Evolutionary conservation across 2,113 vertebrate genomes (phyloP).

Genomic region (Phyllostomus hastatus): DNA sequence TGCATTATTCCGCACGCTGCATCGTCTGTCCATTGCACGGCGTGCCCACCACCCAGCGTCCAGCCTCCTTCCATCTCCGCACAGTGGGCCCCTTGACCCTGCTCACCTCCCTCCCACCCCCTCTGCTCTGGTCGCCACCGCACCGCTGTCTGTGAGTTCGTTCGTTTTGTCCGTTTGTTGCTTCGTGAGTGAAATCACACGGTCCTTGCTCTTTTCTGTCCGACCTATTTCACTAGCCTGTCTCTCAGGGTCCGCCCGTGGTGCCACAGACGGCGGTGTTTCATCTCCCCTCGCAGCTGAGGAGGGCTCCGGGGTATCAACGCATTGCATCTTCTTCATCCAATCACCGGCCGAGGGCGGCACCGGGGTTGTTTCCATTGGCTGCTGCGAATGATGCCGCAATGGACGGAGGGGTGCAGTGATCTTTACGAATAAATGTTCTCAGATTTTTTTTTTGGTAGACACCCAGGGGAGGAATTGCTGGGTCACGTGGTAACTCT

Average conservation of each 20-base stretch:
- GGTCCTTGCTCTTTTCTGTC: not conserved
- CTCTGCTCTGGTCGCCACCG: not conserved
- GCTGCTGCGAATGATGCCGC: not conserved
- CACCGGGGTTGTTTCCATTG: not conserved
- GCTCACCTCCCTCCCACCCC: not conserved
- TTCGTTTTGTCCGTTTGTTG: too few relatives aligned
- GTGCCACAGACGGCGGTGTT: not conserved
- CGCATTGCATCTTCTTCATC: too few relatives aligned
- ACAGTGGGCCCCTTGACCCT: not conserved
- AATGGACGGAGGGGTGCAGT: not conserved
- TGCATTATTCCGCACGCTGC: too few relatives aligned
- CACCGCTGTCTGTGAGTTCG: not conserved
- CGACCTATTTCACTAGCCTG: not conserved
- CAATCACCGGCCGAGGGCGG: not conserved
- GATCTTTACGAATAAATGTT: not conserved
- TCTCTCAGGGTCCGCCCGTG: not conserved
- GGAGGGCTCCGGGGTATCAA: accelerated
- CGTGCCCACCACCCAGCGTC: not conserved
- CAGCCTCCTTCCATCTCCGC: not conserved
- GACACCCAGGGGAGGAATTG: not conserved
- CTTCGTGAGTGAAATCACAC: not conserved
- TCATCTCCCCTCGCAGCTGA: not conserved
- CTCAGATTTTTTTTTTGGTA: not conserved
- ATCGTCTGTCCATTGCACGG: not conserved
- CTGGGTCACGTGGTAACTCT: not conserved